phyloP scores from a whole-genome alignment of 2,113 vertebrate species.

The Ictidomys tridecemlineatus region DNA sequence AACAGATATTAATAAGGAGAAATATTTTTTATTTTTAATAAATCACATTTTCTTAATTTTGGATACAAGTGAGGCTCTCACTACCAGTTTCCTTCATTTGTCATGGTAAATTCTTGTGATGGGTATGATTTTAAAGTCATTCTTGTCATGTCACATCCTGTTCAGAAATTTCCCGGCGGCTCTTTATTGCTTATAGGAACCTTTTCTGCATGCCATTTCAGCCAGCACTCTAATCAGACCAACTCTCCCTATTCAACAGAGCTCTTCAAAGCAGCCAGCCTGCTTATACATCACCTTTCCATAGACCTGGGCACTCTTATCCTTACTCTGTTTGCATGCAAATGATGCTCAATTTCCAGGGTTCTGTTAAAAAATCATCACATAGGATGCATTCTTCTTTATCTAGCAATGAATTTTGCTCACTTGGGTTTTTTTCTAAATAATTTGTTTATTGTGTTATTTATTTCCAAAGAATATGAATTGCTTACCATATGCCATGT shows the following conservation, averaged over 20 bases:
- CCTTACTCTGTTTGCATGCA: background rate
- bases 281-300: too few species aligned
- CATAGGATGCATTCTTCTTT: too few species aligned
- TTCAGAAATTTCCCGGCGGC: background rate
- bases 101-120: background rate
- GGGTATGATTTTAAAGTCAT: background rate
- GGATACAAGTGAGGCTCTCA: background rate
- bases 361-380: background rate
- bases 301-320: background rate
- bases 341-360: background rate
- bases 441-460: background rate
- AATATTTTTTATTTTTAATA: background rate
- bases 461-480: background rate
- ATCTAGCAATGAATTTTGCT: too few species aligned
- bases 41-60: background rate
- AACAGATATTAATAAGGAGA: background rate
- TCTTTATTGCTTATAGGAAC: background rate
- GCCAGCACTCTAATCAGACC: background rate
- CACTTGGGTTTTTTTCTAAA: too few species aligned
- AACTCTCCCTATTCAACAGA: background rate
- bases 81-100: background rate
- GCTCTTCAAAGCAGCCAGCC: background rate
- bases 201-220: too few species aligned
- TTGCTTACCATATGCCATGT: background rate
- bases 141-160: background rate